phyloP scores from a whole-genome alignment of 64 coral and sea anemone species.

The Hydrozoanthus tunicans region DNA sequence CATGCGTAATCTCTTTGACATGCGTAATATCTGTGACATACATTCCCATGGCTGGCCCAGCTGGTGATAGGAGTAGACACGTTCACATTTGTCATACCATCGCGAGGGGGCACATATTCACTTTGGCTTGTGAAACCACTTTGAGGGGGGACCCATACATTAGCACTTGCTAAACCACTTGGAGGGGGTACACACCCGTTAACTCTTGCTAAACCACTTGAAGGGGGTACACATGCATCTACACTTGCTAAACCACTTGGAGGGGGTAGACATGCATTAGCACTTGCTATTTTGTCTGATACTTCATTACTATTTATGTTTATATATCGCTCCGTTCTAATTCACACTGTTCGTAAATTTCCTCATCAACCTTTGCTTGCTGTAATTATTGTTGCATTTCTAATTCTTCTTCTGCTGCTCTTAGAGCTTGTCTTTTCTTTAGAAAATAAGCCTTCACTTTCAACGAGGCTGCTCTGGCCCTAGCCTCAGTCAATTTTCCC shows the following conservation, averaged over 20 bases:
- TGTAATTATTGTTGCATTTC: constrained; percentile 32
- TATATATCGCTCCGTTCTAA: not conserved
- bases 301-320: not conserved
- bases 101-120: not conserved
- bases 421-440: constrained; percentile 47
- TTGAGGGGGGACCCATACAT: not conserved
- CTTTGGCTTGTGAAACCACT: not conserved
- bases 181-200: not conserved
- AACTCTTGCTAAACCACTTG: not conserved
- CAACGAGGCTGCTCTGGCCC: constrained; percentile 41
- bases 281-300: not conserved
- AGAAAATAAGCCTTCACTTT: constrained; percentile 31
- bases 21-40: not conserved
- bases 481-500: constrained; percentile 7
- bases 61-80: not conserved
- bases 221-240: not conserved
- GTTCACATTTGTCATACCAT: not conserved
- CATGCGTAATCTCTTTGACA: not conserved
- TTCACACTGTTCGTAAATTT: constrained; percentile 36
- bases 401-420: constrained; percentile 40
- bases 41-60: not conserved
- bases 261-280: not conserved
- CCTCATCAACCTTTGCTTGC: constrained; percentile 27
- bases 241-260: not conserved
- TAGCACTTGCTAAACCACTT: too few relatives aligned